These are phyloP conservation scores for Galerucella calmariensis DNA, from an alignment of 2,888 invertebrate species.

Conservation along the genomic window DNA sequence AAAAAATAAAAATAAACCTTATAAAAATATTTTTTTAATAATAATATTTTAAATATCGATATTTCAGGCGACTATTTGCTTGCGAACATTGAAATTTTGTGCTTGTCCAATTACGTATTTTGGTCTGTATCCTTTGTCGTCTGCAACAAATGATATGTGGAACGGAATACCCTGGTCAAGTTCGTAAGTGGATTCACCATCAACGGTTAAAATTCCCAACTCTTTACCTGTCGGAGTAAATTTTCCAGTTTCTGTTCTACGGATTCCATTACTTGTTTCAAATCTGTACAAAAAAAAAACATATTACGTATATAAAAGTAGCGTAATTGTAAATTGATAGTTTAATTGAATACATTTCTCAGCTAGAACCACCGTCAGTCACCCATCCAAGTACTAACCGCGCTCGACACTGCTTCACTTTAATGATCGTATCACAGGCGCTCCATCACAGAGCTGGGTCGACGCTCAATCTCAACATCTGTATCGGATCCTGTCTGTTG, in stretches of 20 bases:
- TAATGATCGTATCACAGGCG: too few relatives aligned
- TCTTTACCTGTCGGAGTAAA: not conserved
- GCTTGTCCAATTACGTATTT: slow-evolving; percentile 13
- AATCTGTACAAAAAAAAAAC: slow-evolving; percentile 8
- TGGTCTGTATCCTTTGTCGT: slow-evolving; percentile 23
- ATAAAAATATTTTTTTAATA: not conserved
- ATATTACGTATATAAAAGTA: not conserved
- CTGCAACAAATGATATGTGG: slow-evolving; percentile 6
- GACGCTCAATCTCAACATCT: too few relatives aligned
- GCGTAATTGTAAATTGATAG: too few relatives aligned
- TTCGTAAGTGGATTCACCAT: slow-evolving; percentile 5
- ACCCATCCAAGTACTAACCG: too few relatives aligned
- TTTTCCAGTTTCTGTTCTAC: slow-evolving; percentile 1
- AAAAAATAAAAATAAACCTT: too few relatives aligned
- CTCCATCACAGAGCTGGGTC: too few relatives aligned
- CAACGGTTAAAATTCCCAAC: not conserved
- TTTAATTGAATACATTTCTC: too few relatives aligned
- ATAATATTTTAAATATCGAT: not conserved
- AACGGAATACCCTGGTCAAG: slow-evolving; percentile 7
- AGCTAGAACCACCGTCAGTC: too few relatives aligned
- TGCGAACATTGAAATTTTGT: too few relatives aligned
- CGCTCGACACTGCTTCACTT: too few relatives aligned
- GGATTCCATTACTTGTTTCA: slow-evolving; percentile 7
- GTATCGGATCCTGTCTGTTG: too few relatives aligned
- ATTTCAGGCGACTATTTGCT: too few relatives aligned